Evolutionary conservation across 2,888 invertebrate genomes (phyloP).

Genomic region (Rhodophaea formosa): DNA sequence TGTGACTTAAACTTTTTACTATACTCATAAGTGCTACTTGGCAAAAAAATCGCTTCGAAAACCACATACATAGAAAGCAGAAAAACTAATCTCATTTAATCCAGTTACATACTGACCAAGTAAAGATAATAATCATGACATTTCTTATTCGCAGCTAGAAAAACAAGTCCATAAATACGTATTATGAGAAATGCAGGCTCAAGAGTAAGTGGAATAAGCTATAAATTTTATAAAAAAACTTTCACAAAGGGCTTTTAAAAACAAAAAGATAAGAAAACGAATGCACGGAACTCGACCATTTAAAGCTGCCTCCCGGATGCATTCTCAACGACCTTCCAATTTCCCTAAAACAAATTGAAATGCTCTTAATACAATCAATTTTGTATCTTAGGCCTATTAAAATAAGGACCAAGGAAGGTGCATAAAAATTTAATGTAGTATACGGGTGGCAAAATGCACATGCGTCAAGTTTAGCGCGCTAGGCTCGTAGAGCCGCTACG

Average conservation of each 20-base stretch:
- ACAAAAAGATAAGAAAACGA: background rate
- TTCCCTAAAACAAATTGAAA: conserved; percentile 27
- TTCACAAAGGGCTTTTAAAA: background rate
- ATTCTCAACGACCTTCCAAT: conserved; percentile 56
- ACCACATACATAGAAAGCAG: background rate
- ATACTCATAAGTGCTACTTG: too few relatives aligned
- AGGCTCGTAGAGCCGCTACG: conserved; percentile 50
- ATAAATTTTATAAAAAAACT: background rate
- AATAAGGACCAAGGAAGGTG: conserved; percentile 36
- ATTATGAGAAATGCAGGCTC: background rate
- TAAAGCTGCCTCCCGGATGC: conserved; percentile 47
- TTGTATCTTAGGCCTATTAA: conserved; percentile 29
- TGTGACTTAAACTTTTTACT: too few relatives aligned
- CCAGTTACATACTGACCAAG: background rate
- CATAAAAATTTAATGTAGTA: conserved; percentile 27
- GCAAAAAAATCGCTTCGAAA: background rate
- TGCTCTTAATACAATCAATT: conserved; percentile 23
- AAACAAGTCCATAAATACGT: conserved; percentile 4
- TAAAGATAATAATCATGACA: background rate
- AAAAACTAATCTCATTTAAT: background rate
- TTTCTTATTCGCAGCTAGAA: background rate
- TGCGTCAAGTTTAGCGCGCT: conserved; percentile 56
- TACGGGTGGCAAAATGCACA: conserved; percentile 58
- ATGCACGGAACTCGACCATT: conserved; percentile 61
- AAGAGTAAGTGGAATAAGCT: background rate